These are phyloP conservation scores for Chrysaora quinquecirrha DNA, from an alignment of 30 jellyfish, hydroid and myxozoan species.

Conservation along the genomic window DNA sequence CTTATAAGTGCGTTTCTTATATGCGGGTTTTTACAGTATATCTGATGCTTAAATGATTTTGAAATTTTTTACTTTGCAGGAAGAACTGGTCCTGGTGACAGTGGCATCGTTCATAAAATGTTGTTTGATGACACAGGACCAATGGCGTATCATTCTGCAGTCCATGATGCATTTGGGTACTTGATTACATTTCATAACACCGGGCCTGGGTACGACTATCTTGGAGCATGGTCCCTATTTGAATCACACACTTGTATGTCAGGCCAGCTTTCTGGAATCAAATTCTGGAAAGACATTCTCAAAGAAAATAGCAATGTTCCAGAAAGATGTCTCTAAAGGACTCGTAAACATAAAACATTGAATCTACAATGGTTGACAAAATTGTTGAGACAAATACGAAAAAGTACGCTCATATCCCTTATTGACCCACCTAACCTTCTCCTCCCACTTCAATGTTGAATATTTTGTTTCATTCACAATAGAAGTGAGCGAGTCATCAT, in stretches of 20 bases:
- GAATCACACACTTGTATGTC: slow-evolving; percentile 74
- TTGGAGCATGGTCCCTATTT: slow-evolving; percentile 84
- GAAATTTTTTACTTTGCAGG: slow-evolving; percentile 54
- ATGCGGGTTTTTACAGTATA: no score
- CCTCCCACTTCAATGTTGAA: no score
- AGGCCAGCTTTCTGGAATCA: slow-evolving; percentile 94
- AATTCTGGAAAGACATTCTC: slow-evolving; percentile 84
- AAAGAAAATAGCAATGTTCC: slow-evolving; percentile 14
- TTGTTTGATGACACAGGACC: slow-evolving; percentile 94
- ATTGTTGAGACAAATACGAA: no score
- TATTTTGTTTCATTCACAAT: no score
- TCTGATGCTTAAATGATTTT: no score
- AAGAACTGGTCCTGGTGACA: slow-evolving; percentile 98
- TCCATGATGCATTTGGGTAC: slow-evolving; percentile 97
- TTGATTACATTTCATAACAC: slow-evolving; percentile 69
- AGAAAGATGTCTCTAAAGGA: background rate
- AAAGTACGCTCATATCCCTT: no score
- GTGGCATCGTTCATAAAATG: slow-evolving; percentile 87
- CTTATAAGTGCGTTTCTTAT: no score
- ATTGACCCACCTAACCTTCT: no score
- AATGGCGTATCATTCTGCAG: slow-evolving; percentile 98
- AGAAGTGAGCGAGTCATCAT: no score
- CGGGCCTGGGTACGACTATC: slow-evolving; percentile 98
- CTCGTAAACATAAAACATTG: background rate
- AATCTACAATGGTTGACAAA: no score